Evolutionary conservation across 1,140 invertebrate genomes (phyloP).

Genomic region (Drosophila nebulosa): DNA sequence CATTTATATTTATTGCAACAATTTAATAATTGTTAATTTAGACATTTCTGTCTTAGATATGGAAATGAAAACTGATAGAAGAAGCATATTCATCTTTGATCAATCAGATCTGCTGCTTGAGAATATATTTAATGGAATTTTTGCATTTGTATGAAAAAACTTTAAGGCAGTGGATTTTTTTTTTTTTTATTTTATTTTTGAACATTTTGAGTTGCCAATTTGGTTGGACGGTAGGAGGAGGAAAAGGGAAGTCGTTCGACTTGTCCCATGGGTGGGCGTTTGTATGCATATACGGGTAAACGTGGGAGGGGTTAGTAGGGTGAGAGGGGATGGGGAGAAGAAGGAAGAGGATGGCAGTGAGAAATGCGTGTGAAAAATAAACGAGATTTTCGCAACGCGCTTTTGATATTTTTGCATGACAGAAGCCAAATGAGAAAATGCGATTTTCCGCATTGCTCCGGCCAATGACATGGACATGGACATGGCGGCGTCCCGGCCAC

Average conservation of each 20-base stretch:
- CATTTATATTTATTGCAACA: conserved; percentile 37
- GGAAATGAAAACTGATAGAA: not conserved
- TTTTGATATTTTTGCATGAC: conserved; percentile 79
- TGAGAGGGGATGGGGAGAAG: not conserved
- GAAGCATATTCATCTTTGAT: too few relatives aligned
- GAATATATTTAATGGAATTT: not conserved
- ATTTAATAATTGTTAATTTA: not conserved
- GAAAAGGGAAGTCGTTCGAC: too few relatives aligned
- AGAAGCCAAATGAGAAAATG: conserved; percentile 79
- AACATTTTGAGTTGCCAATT: not conserved
- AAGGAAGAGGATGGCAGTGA: not conserved
- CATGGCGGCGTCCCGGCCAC: conserved; percentile 32
- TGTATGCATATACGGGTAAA: not conserved
- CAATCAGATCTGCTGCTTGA: not conserved
- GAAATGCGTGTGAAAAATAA: conserved; percentile 78
- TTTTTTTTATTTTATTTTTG: not conserved
- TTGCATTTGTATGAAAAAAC: not conserved
- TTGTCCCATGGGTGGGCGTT: not conserved
- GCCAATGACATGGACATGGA: conserved; percentile 72
- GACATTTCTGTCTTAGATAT: conserved; percentile 11
- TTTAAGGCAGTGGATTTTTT: not conserved
- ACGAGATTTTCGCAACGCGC: conserved; percentile 75
- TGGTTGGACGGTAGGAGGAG: not conserved
- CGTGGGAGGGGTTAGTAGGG: not conserved
- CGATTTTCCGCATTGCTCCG: conserved; percentile 76